Conservation (phyloP, 2,113 vertebrate species). For the Nyctibius bracteatus region DNA sequence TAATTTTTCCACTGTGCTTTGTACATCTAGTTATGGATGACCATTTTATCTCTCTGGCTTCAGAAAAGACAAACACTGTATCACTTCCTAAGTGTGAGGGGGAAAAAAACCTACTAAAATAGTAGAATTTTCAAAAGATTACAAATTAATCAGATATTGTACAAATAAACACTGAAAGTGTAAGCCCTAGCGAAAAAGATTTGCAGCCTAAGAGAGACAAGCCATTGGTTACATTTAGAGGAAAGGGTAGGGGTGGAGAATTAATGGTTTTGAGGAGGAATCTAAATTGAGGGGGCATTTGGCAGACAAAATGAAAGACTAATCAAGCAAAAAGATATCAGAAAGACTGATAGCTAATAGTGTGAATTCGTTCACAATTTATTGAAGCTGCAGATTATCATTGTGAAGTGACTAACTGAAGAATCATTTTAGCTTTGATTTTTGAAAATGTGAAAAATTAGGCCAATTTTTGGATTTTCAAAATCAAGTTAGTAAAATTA, state of each 20-base stretch:
- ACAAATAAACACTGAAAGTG: constrained; percentile 3
- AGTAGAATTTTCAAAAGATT: constrained; percentile 31
- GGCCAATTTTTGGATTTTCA: neutral
- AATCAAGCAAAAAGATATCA: neutral
- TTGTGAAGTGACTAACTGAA: neutral
- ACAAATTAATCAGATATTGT: neutral
- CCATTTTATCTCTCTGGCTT: constrained; percentile 32
- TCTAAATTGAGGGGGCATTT: neutral
- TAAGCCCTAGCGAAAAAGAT: neutral
- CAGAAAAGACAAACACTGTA: constrained; percentile 27
- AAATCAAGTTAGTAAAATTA: neutral
- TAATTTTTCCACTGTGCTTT: constrained; percentile 41
- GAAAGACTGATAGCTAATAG: neutral
- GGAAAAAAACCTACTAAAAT: neutral
- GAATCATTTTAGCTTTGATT: neutral
- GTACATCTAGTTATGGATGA: constrained; percentile 17
- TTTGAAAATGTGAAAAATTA: neutral
- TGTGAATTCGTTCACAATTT: neutral
- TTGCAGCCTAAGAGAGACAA: neutral
- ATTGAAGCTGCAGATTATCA: neutral
- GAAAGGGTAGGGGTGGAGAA: neutral
- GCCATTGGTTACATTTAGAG: neutral
- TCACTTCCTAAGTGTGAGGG: constrained; percentile 6
- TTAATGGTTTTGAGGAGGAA: neutral
- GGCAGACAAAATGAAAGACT: neutral